Conservation (phyloP, 2,113 vertebrate genomes). For the Butorides virescens region DNA sequence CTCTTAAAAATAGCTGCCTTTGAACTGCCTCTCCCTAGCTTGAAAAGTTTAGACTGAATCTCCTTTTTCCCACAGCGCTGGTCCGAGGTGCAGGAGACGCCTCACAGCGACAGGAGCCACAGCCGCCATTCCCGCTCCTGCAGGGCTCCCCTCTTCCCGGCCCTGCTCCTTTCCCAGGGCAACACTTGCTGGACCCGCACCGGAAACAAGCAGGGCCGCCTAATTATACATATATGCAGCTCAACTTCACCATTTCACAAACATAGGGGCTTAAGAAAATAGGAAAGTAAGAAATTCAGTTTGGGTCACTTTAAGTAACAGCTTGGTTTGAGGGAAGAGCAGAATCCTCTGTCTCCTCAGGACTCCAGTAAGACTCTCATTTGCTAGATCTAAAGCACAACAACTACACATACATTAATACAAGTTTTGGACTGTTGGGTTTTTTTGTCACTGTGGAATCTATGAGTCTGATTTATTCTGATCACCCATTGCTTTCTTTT, state of each 20-base stretch:
- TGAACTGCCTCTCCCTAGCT: constrained; percentile 35
- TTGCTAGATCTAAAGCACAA: not conserved
- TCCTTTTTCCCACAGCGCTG: not conserved
- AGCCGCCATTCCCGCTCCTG: not conserved
- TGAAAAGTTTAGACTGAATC: not conserved
- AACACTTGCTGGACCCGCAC: not conserved
- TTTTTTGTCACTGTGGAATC: not conserved
- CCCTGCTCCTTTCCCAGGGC: not conserved
- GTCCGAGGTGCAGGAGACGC: not conserved
- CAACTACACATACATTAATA: not conserved
- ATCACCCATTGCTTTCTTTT: not conserved
- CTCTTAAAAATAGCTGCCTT: constrained; percentile 43
- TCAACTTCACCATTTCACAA: not conserved
- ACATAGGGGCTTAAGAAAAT: not conserved
- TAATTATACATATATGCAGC: accelerated
- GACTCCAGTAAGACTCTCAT: not conserved
- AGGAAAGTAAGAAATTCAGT: not conserved
- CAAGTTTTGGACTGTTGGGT: not conserved
- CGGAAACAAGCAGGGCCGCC: accelerated
- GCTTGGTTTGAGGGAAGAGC: not conserved
- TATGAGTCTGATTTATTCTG: not conserved
- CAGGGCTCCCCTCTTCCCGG: not conserved
- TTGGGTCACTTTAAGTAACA: not conserved
- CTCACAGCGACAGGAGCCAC: not conserved
- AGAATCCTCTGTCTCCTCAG: not conserved